Evolutionary conservation across 2,797 vertebrate genomes (phyloP), one percentile per base, ranked within the genome.

Genomic region (Amphiprion clarkii): DNA sequence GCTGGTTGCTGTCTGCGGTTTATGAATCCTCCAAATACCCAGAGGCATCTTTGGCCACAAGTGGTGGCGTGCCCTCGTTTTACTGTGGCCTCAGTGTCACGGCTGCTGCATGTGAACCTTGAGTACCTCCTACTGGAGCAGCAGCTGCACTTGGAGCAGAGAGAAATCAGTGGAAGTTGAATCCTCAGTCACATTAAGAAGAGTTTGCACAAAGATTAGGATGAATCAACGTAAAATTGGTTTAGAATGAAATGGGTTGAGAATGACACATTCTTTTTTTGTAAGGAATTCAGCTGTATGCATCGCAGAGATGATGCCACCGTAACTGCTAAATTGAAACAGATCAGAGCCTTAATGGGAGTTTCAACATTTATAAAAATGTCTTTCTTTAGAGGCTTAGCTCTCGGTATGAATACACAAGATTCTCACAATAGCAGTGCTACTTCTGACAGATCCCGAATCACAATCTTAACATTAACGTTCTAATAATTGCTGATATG

Each of bases 1-100:
- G 73, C 72, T 74, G 67, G 36, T 60, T 39, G 71, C 59, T 69
- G 87, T 90, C 86, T 88, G 87, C 62, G 70, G 83, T 61, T 70
- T 56, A 17, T 56, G 53, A 40, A 39, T 76, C 71, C 71, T 59
- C 67, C 56, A 67, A 71, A 82, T 67, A 70, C 66, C 80, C 62
- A 1, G 3, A 55, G 76, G 69, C 67, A 5, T 67, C 67, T 78
- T 88, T 84, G 29, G 63, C 57, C 69, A 76, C 71, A 66, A 71
- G 77, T 57, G 60, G 66, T 29, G 25, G 74, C 57, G 25, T 74
- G 70, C 55, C 49, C 71, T 71, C 55, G 23, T 85, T 85, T 86
- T 52, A 14, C 61, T 78, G 76, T 6, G 57, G 73, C 74, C 42
- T 66, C 11, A 1, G 12, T 78, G 71, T 82, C 55, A 29, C 10